Base-by-base conservation (phyloP, 1,140 invertebrate genomes). In the Rhopalosiphum maidis region DNA sequence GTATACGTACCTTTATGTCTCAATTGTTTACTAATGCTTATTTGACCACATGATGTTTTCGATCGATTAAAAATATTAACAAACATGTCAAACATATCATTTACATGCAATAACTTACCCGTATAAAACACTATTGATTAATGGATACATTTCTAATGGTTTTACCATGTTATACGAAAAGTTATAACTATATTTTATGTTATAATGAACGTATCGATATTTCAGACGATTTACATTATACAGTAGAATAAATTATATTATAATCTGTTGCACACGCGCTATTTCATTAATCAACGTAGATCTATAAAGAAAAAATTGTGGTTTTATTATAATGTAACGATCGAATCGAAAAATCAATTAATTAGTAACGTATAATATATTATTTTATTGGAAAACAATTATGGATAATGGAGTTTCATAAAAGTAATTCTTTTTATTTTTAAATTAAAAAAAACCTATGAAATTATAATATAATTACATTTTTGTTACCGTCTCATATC, bases 261-360 rank as follows among this genome's bases (percentile, higher is more conserved):
- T 89, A 25, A 54, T 55, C 48, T 37, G 88, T 55, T 35, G 87
- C 48, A 51, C 87, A 48, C 35, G 48, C 51, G 21, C 43, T n/a
- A 48, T 87, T 87, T 48, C 51, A 89, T 89, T 89, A 89, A 89
- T 89, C 88, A 89, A 55, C 51, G 88, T 89, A 89, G 21, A 41
- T 89, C 35, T 23, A 25, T 55, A 4, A 2, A 25, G 25, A 55
- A 89, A 51, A 37, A 23, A 51, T 15, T 54, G 48, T 89, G 22
- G 35, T 89, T 89, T 55, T 37, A 22, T 55, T 54, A 89, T 41
- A 23, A 89, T 35, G 30, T 87, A 87, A 87, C 51, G 35, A 51
- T 51, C 1, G 21, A 23, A 55, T 89, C 23, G 2, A n/a, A 55
- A 55, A 89, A 89, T 89, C 88, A 88, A 88, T 88, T 88, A 88